phyloP scores from a whole-genome alignment of 1,140 invertebrate species.

The Orchestia grillus region DNA sequence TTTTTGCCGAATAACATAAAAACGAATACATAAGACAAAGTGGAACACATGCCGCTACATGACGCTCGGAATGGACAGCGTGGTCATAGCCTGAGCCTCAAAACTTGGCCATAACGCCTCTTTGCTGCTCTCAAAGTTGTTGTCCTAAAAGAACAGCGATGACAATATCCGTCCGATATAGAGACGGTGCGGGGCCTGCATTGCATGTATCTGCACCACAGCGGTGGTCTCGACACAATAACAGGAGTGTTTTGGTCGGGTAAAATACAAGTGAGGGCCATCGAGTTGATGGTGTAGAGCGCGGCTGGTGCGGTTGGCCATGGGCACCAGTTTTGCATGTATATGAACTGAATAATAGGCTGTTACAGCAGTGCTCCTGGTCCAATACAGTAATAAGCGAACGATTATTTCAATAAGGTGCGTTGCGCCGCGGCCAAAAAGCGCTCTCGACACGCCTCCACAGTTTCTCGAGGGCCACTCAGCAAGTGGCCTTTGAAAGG shows the following conservation, averaged over 20 bases:
- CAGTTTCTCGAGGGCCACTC: constrained; percentile 24
- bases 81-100: neutral
- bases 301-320: constrained; percentile 32
- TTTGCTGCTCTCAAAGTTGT: constrained; percentile 7
- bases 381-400: constrained; percentile 52
- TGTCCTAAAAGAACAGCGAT: neutral
- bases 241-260: neutral
- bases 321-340: constrained; percentile 55
- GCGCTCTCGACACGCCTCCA: constrained; percentile 23
- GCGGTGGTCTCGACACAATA: neutral
- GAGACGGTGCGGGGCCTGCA: neutral
- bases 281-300: constrained; percentile 21
- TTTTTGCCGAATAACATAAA: neutral
- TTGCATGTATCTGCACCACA: constrained; percentile 17
- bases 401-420: constrained; percentile 54
- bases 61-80: neutral
- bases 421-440: neutral
- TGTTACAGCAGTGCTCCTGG: constrained; percentile 53
- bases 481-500: constrained; percentile 39
- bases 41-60: neutral
- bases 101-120: neutral
- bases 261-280: constrained; percentile 30
- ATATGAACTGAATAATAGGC: constrained; percentile 56
- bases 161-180: constrained; percentile 7
- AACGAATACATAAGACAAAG: neutral